phyloP scores from a whole-genome alignment of 2,113 vertebrate genomes.

The Holacanthus passer region DNA sequence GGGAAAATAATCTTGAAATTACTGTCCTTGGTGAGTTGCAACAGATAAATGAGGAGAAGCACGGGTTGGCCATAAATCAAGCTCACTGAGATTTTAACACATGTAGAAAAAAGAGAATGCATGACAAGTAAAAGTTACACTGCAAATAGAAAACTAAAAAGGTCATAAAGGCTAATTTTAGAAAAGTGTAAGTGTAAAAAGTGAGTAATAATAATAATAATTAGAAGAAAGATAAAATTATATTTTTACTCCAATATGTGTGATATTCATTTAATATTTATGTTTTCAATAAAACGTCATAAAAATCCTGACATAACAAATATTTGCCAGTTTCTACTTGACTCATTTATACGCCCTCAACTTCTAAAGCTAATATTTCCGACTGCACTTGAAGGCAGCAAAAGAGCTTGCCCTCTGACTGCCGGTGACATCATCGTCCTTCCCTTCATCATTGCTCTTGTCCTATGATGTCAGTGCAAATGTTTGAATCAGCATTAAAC shows the following conservation, averaged over 20 bases:
- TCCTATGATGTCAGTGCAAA: slow-evolving; percentile 21
- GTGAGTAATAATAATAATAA: not conserved
- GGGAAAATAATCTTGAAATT: not conserved
- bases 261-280: not conserved
- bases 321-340: not conserved
- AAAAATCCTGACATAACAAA: not conserved
- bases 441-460: not conserved
- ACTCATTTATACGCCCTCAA: not conserved
- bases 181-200: too few relatives aligned
- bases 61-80: not conserved
- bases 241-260: not conserved
- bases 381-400: slow-evolving; percentile 1
- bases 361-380: not conserved
- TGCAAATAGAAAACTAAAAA: too few relatives aligned
- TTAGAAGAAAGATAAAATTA: not conserved
- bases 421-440: slow-evolving; percentile 9
- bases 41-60: not conserved
- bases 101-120: not conserved
- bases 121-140: not conserved
- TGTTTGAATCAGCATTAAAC: slow-evolving; percentile 21
- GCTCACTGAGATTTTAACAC: not conserved
- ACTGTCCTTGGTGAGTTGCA: not conserved
- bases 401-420: not conserved
- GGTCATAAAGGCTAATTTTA: too few relatives aligned
- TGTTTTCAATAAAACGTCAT: not conserved